Base-by-base conservation (phyloP, 1,140 invertebrate species). In the Phymastichus coffea region DNA sequence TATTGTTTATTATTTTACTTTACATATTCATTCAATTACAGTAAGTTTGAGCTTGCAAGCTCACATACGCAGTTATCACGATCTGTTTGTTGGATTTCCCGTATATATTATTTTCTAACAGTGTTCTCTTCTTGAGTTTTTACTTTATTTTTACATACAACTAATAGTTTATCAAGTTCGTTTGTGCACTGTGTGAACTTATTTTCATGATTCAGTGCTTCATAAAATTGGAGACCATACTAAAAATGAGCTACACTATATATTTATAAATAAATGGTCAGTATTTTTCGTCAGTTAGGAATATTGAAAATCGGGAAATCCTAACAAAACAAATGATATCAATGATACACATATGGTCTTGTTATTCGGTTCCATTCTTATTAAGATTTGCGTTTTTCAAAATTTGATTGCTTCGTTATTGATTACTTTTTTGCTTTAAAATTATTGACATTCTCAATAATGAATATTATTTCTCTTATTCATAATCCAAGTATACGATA, bases 1-100 rank as follows among this genome's bases (percentile, higher is more conserved):
- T 70, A 66, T 72, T n/a, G 67, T 74, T 72, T 74, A 72, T 70
- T 58, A 40, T 28, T 26, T 23, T 51, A n/a, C 70, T 74, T 63
- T 72, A 70, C 72, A 74, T 68, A 72, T 72, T 72, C 68, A 69
- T 64, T 69, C 64, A 70, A 64, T 71, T 73, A 71, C 67, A 73
- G 68, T 66, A 62, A 64, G 65, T 70, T 70, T 53, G 20, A 14
- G n/a, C n/a, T n/a, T n/a, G 47, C 28, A n/a, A 37, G 10, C 8
- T 26, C 2, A 23, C 48, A 15, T 23, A 26, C 19, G 37, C 10
- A 2, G 10, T 14, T 15, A 17, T 48, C 46, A 48, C n/a, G 25
- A 38, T 9, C 20, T 14, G 12, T n/a, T 10, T 30, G 26, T 6
- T 17, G 4, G 4, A 57, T 46, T 55, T 33, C 25, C 41, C 15